Base-by-base conservation (phyloP, 2,797 vertebrate species). In the Emydoidea blandingii region DNA sequence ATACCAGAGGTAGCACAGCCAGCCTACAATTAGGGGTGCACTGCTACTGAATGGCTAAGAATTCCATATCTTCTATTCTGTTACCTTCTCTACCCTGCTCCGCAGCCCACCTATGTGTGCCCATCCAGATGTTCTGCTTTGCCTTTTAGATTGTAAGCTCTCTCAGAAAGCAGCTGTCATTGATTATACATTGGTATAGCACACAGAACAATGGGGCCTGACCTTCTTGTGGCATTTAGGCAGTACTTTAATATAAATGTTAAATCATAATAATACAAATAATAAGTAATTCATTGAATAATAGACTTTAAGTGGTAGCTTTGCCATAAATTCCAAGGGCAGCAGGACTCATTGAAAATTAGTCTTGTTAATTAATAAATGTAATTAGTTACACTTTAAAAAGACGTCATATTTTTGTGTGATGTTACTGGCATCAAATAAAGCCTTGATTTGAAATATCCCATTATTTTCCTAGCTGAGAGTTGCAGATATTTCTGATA, bases 171-270 rank as follows among this genome's bases (percentile, higher is more conserved):
- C 34, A 2, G 14, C 54, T 88, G 0, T 57, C 11, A 10, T 2
- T n/a, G 80, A 2, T 5, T n/a, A 50, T 9, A 88, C 49, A 23
- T 41, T 5, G 47, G 86, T 29, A 79, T 0, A 41, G 56, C 1
- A 44, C 74, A 4, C 29, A 18, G 82, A 19, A 89, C 53, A 1
- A 0, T 2, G 49, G 49, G 83, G 78, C 29, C 29, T 4, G 7
- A 72, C 53, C n/a, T 1, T 14, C 31, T 21, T 31, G 74, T 25
- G 79, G 49, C 72, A 90, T 16, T 6, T 2, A 37, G 54, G 65
- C 59, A 83, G 25, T 86, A 81, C 4, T 23, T 83, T 31, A 2
- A 0, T 0, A 4, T 74, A 34, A 29, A 82, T 68, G n/a, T 68
- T 68, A 68, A 21, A 37, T 68, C 65, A n/a, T n/a, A 65, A 62